Evolutionary conservation across 23 tunicate species (phyloP).

Genomic region (Clavelina lepadiformis): DNA sequence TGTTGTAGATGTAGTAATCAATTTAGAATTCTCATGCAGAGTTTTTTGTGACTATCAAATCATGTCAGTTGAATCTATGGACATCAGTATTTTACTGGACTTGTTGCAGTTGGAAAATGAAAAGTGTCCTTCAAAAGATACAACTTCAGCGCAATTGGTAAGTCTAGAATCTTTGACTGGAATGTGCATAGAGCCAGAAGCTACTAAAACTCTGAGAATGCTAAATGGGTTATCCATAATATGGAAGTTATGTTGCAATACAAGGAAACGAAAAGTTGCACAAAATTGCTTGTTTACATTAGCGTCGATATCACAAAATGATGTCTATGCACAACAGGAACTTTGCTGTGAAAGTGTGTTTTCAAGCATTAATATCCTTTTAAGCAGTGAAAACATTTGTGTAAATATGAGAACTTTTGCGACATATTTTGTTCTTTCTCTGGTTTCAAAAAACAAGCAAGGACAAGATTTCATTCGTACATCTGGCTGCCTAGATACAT

Average conservation of each 20-base stretch:
- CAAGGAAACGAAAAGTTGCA: slow-evolving; percentile 3
- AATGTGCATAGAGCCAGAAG: slow-evolving; percentile 9
- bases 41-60: too few species aligned
- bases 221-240: slow-evolving; percentile 9
- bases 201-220: not conserved
- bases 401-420: slow-evolving; percentile 11
- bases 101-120: slow-evolving; percentile 2
- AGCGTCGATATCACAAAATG: slow-evolving; percentile 6
- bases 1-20: too few species aligned
- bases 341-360: slow-evolving; percentile 15
- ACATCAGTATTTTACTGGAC: slow-evolving; percentile 9
- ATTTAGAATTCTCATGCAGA: too few species aligned
- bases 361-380: slow-evolving; percentile 2
- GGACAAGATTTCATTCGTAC: slow-evolving; percentile 11
- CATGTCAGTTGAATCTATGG: slow-evolving; percentile 14
- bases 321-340: slow-evolving; percentile 27
- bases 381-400: not conserved
- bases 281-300: slow-evolving; percentile 14
- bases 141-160: slow-evolving; percentile 2
- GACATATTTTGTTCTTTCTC: slow-evolving; percentile 17
- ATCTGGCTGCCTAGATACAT: slow-evolving; percentile 6
- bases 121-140: not conserved
- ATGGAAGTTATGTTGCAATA: slow-evolving; percentile 17
- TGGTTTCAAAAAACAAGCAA: slow-evolving; percentile 31
- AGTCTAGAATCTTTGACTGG: slow-evolving; percentile 16